phyloP scores from a whole-genome alignment of 2,888 invertebrate species.

The Fragum sueziense region DNA sequence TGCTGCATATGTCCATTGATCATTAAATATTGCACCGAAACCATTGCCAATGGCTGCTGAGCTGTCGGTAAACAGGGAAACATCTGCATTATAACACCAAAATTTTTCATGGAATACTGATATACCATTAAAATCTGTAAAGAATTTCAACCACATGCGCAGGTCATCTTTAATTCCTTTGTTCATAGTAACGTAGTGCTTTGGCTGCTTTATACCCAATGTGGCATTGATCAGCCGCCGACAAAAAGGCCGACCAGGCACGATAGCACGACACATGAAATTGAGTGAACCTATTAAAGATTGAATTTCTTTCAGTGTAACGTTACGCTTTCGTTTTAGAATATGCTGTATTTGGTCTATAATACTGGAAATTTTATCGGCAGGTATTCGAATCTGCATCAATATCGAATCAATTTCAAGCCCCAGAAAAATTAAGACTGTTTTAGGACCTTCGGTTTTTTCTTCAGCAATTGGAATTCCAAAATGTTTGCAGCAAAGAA shows the following conservation, averaged over 20 bases:
- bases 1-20: not conserved
- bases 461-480: slow-evolving; percentile 28
- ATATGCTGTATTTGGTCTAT: not conserved
- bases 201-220: not conserved
- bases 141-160: not conserved
- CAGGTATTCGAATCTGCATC: slow-evolving; percentile 17
- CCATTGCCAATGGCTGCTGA: not conserved
- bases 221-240: slow-evolving; percentile 25
- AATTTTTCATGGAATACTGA: slow-evolving; percentile 36
- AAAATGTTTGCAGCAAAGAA: not conserved
- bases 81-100: slow-evolving; percentile 9
- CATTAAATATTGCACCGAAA: not conserved
- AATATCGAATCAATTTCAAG: slow-evolving; percentile 27
- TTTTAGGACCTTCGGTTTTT: slow-evolving; percentile 38
- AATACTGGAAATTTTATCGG: not conserved
- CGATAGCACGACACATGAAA: slow-evolving; percentile 40
- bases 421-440: slow-evolving; percentile 19
- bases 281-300: slow-evolving; percentile 15
- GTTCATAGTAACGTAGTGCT: not conserved
- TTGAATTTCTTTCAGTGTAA: slow-evolving; percentile 8
- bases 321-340: not conserved
- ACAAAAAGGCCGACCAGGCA: slow-evolving; percentile 39
- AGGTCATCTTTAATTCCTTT: slow-evolving; percentile 10
- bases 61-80: not conserved
- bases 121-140: slow-evolving; percentile 11